Evolutionary conservation across 2,113 vertebrate species (phyloP).

Genomic region (Ifrita kowaldi): DNA sequence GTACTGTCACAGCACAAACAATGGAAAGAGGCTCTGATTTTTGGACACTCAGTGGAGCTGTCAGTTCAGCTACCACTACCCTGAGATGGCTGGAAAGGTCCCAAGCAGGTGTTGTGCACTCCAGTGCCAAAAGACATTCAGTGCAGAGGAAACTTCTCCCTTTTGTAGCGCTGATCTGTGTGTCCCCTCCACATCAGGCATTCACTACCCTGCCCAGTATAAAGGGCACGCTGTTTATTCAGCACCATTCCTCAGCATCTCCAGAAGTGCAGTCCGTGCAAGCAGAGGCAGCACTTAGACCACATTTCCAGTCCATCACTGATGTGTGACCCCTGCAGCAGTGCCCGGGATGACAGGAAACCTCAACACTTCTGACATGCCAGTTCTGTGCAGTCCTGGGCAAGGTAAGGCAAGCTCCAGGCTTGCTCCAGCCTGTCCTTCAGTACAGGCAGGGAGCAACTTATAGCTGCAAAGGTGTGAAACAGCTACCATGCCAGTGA

Average conservation of each 20-base stretch:
- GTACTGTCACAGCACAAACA: neutral
- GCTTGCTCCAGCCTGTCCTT: neutral
- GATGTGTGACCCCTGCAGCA: neutral
- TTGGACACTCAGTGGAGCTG: neutral
- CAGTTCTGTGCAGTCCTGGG: neutral
- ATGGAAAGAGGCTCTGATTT: neutral
- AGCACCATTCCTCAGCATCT: neutral
- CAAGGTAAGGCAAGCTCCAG: neutral
- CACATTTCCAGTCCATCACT: neutral
- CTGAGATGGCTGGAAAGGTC: neutral
- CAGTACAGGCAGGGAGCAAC: neutral
- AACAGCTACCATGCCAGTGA: neutral
- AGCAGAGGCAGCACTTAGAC: neutral
- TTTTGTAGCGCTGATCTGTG: neutral
- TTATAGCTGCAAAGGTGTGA: neutral
- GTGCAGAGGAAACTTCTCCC: neutral
- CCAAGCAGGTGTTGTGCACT: neutral
- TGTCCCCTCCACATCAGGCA: neutral
- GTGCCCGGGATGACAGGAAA: neutral
- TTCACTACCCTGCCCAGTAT: rapidly evolving
- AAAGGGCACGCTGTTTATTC: neutral
- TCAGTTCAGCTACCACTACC: neutral
- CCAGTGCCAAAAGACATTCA: neutral
- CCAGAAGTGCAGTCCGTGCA: rapidly evolving
- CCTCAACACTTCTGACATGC: neutral